Evolutionary conservation across 2,888 invertebrate species (phyloP).

Genomic region (Cheilosia variabilis): DNA sequence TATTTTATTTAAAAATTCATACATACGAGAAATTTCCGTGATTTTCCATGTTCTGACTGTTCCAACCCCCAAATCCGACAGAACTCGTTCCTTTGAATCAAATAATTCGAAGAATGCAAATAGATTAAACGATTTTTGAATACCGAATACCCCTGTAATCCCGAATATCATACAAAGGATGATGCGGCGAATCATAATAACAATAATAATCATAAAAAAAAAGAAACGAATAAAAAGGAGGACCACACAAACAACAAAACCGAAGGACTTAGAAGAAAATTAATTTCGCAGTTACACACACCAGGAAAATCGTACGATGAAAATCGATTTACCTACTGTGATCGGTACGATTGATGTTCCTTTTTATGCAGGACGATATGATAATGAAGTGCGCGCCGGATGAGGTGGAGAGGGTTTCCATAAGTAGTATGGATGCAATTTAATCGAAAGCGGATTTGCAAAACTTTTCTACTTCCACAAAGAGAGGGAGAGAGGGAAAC

Average conservation of each 20-base stretch:
- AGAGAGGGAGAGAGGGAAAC: not conserved
- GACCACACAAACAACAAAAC: not conserved
- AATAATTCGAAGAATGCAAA: constrained; percentile 73
- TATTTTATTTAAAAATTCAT: constrained; percentile 68
- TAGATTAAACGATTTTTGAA: constrained; percentile 69
- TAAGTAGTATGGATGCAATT: constrained; percentile 64
- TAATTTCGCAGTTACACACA: constrained; percentile 55
- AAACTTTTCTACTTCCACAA: constrained; percentile 59
- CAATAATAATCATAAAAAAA: constrained; percentile 58
- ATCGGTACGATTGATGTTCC: constrained; percentile 74
- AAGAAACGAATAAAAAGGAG: constrained; percentile 8
- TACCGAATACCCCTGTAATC: constrained; percentile 62
- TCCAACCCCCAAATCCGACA: not conserved
- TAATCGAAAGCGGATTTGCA: constrained; percentile 73
- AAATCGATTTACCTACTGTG: constrained; percentile 74
- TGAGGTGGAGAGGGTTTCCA: constrained; percentile 1
- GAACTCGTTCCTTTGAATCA: constrained; percentile 34
- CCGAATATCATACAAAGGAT: constrained; percentile 63
- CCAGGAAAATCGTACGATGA: not conserved
- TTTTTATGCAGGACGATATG: constrained; percentile 56
- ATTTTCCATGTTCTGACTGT: not conserved
- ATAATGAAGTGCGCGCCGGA: constrained; percentile 59
- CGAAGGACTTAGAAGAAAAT: constrained; percentile 67
- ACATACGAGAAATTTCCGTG: constrained; percentile 3
- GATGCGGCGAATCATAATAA: constrained; percentile 57